These are phyloP conservation scores for Peromyscus eremicus DNA, from an alignment of 2,797 vertebrate species.

Conservation along the genomic window DNA sequence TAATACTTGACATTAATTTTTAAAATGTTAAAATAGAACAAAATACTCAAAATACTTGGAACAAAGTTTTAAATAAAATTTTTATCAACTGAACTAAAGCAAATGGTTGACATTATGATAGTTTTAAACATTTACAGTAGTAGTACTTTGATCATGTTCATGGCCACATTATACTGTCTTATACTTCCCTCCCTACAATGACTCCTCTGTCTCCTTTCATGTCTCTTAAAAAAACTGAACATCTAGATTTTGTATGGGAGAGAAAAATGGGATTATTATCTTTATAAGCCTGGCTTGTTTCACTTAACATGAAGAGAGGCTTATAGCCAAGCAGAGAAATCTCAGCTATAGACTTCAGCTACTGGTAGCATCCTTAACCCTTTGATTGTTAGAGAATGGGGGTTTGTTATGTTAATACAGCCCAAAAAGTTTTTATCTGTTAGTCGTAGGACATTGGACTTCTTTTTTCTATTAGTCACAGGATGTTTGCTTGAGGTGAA, in stretches of 20 bases:
- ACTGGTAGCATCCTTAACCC: neutral
- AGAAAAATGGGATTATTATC: neutral
- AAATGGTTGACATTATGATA: neutral
- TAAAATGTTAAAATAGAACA: neutral
- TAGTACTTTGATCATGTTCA: neutral
- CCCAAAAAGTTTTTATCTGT: neutral
- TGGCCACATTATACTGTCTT: neutral
- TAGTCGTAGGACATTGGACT: neutral
- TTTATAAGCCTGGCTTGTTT: neutral
- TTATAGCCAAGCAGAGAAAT: neutral
- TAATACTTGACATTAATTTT: neutral
- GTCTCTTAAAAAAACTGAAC: too few species aligned
- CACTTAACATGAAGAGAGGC: neutral
- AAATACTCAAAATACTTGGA: neutral
- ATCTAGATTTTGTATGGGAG: neutral
- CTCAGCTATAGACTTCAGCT: neutral
- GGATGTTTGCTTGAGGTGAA: neutral
- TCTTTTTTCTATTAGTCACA: neutral
- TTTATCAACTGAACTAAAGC: neutral
- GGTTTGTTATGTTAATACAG: neutral
- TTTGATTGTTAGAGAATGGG: neutral
- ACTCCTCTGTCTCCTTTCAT: neutral
- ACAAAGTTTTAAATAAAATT: neutral
- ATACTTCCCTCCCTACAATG: neutral
- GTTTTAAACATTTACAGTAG: neutral